phyloP scores from a whole-genome alignment of 2,888 invertebrate genomes.

The Orthosia incerta region DNA sequence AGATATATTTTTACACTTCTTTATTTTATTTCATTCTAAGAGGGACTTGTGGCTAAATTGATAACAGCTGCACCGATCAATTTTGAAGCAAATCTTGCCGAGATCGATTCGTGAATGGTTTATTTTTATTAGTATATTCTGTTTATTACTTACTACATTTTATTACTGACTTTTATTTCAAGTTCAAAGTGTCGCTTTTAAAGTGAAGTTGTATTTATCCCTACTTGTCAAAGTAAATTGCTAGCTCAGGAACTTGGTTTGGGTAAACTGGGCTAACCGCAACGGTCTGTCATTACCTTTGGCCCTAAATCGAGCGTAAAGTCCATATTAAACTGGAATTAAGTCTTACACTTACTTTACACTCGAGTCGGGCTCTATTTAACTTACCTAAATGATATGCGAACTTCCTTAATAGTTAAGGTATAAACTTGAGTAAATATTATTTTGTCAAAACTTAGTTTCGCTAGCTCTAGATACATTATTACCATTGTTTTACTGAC shows the following conservation, averaged over 20 bases:
- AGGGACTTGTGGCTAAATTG: background rate
- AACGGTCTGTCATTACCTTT: background rate
- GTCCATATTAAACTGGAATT: background rate
- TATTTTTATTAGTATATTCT: no score
- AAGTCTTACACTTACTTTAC: background rate
- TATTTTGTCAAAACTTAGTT: background rate
- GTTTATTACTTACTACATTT: no score
- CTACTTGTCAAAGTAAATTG: background rate
- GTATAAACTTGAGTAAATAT: background rate
- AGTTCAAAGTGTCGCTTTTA: background rate
- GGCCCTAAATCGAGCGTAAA: background rate
- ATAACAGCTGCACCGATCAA: background rate
- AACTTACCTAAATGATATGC: background rate
- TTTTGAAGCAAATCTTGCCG: background rate
- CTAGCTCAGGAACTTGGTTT: background rate
- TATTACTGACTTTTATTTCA: no score
- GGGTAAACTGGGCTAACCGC: background rate
- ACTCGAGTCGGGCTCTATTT: background rate
- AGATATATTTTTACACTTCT: background rate
- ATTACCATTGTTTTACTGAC: background rate
- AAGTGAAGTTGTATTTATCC: background rate
- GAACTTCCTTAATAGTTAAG: background rate
- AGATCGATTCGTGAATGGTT: background rate
- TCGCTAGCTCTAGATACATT: background rate
- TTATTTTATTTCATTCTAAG: background rate